Evolutionary conservation across 2,888 invertebrate genomes (phyloP), one percentile per base, ranked within the genome.

Genomic region (Tenthredo notha): DNA sequence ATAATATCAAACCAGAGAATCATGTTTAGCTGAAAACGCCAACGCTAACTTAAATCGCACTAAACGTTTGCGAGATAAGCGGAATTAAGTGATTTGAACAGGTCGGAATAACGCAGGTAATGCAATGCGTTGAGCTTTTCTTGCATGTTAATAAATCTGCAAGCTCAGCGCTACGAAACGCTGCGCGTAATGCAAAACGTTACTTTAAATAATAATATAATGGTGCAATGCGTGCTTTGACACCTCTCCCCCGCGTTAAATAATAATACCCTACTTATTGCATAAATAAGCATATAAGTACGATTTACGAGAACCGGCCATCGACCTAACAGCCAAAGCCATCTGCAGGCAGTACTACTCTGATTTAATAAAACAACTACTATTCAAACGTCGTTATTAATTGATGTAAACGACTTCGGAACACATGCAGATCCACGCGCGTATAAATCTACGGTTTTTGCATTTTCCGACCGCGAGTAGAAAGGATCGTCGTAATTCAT

Each of bases 351-450:
- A n/a, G 33, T 3, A 10, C 29, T 80, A 77, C 77, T 50, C 18
- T 54, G 47, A 77, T 54, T 77, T 25, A n/a, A 50, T 33, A 50
- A 77, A 77, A 50, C 77, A 50, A 77, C 50, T 18, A 77, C 77
- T 33, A 77, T 29, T 33, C 37, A 50, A 43, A 43, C 80, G 61
- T 61, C 80, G 61, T 61, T 80, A 80, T 80, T 40, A 80, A 80
- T 61, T 80, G 61, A 37, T 80, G 61, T 80, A 80, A 61, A 61
- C 61, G 47, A 80, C 37, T 61, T 61, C 61, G 61, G 80, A 40
- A 80, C 40, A 58, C 33, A n/a, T 61, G 21, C 33, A 15, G 0
- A 67, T 29, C 10, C 65, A 29, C 29, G 65, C 15, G 65, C 12
- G 29, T 25, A 67, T 25, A 18, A 2, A 29, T 29, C 21, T 61